Evolutionary conservation across 2,888 invertebrate genomes (phyloP).

Genomic region (Drosophila putrida): DNA sequence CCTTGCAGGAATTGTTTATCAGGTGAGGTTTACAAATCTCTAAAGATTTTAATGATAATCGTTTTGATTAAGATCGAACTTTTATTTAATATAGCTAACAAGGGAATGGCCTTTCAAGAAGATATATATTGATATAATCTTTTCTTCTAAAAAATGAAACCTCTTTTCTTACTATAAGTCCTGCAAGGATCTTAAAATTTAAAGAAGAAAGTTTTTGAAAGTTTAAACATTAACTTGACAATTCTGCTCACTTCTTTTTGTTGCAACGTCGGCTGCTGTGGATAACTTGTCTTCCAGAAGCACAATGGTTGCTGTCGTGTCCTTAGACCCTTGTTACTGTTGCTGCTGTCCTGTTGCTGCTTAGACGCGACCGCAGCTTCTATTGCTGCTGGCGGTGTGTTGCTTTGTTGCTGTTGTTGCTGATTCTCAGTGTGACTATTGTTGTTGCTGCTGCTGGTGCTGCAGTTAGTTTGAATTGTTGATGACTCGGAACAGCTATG

Average conservation of each 20-base stretch:
- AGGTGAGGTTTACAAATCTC: neutral
- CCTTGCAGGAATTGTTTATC: neutral
- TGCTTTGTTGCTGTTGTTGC: conserved; percentile 20
- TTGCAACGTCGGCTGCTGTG: conserved; percentile 65
- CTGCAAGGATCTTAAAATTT: neutral
- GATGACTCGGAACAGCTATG: conserved; percentile 53
- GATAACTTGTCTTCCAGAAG: conserved; percentile 73
- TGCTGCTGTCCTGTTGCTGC: conserved; percentile 19
- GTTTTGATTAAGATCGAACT: too few species aligned
- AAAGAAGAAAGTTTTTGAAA: neutral
- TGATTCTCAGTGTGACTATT: neutral
- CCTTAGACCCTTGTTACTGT: conserved; percentile 38
- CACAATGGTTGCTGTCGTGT: conserved; percentile 60
- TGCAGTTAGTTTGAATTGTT: conserved; percentile 4
- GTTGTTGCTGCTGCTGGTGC: conserved; percentile 21
- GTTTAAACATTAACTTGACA: neutral
- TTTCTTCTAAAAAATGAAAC: too few species aligned
- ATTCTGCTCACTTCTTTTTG: conserved; percentile 62
- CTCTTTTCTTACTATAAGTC: neutral
- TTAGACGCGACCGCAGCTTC: conserved; percentile 8
- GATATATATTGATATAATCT: too few species aligned
- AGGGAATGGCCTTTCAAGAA: too few species aligned
- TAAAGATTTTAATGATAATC: neutral
- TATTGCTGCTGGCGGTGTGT: conserved; percentile 12
- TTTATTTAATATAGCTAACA: too few species aligned